Conservation (phyloP, 2,113 vertebrate genomes). For the Ivindomyrus marchei region DNA sequence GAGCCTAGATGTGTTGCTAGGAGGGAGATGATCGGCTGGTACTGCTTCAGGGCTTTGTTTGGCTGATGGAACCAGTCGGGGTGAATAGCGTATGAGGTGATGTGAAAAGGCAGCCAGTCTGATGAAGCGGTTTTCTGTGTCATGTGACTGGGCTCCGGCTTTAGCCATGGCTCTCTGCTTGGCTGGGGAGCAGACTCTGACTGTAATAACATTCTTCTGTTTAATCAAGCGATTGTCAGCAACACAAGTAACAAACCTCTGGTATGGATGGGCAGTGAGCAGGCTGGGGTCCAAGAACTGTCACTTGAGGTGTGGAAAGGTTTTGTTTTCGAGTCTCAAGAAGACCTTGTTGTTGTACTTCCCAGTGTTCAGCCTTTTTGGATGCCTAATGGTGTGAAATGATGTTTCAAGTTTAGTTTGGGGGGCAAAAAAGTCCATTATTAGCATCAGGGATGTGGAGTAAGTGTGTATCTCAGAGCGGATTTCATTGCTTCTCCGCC, state of each 20-base stretch:
- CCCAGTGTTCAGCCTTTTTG: background rate
- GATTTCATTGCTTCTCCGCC: background rate
- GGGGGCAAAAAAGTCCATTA: background rate
- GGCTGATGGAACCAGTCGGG: background rate
- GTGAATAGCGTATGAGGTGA: background rate
- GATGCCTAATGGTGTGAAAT: background rate
- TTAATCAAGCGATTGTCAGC: background rate
- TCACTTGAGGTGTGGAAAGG: background rate
- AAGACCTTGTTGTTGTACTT: background rate
- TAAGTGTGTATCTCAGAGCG: background rate
- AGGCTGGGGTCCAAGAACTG: background rate
- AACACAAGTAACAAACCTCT: background rate
- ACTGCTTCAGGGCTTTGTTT: background rate
- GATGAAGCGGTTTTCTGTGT: slow-evolving; percentile 46
- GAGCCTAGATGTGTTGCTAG: background rate
- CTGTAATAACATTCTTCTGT: background rate
- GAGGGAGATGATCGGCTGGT: background rate
- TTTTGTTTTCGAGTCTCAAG: background rate
- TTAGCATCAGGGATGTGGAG: background rate
- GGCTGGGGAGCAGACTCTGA: background rate
- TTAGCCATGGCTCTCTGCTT: slow-evolving; percentile 38
- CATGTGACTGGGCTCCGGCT: slow-evolving; percentile 44
- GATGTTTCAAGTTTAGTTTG: background rate
- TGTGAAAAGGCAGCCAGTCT: background rate
- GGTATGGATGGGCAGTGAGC: background rate